Evolutionary conservation across 2,888 invertebrate species (phyloP), one percentile per base, ranked within the genome.

Genomic region (Drosophila mimetica): DNA sequence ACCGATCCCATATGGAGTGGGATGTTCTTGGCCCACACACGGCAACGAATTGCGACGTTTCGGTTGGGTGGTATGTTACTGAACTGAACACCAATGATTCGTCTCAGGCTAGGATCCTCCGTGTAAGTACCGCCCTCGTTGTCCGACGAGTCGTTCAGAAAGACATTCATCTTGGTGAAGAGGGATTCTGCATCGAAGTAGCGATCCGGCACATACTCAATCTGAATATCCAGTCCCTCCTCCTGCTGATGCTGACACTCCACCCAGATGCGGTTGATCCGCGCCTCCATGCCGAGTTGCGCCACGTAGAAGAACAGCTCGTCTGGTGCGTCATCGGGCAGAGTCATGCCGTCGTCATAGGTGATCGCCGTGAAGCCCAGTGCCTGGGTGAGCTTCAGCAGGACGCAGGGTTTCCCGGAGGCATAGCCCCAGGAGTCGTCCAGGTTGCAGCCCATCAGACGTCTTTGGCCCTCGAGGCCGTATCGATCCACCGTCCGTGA

Each of bases 321-420:
- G 4, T 63, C 5, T 2, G 88, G 76, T 2, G 57, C 77, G 5
- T 42, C 18, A 0, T 30, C 6, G 6, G 82, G 88, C 16, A 88
- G 48, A 0, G 50, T 37, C 2, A 53, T 41, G 0, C 71, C 57
- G 28, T 75, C 59, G 9, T 30, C 30, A 44, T 88, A 82, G 2
- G 83, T 79, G 0, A 28, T 2, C 0, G 75, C 55, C 2, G 6
- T 20, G 22, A 83, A 83, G 14, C 67, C 48, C 1, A 59, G 7
- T 0, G 86, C 77, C 25, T 48, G 63, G 44, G 88, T 88, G 1
- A 82, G 44, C 55, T 86, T 88, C 1, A 82, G 14, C 1, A 82
- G 32, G n/a, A 88, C 41, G 30, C 82, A 86, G 1, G 82, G 86
- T 8, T 18, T n/a, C 4, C 59, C 48, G 2, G 52, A 44, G 4